phyloP scores from a whole-genome alignment of 2,113 vertebrate species.

The Hiodon tergisus region DNA sequence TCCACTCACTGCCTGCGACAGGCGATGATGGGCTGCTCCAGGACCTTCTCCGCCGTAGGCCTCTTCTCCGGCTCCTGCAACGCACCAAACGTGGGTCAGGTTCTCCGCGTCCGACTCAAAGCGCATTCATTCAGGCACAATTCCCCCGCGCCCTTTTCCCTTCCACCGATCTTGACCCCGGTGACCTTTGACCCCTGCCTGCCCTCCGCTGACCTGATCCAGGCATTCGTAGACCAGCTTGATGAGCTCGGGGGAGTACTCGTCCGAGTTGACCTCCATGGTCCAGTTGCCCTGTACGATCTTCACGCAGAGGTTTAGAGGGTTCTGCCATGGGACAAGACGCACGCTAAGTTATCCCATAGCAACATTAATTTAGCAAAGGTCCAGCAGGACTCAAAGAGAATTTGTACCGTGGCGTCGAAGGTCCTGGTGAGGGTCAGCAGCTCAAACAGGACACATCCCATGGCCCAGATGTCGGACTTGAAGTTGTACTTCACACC shows the following conservation, averaged over 20 bases:
- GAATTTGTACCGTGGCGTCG: constrained; percentile 81
- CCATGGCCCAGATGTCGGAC: constrained; percentile 97
- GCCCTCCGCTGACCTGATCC: constrained; percentile 72
- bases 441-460: constrained; percentile 91
- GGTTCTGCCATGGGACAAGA: constrained; percentile 71
- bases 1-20: constrained; percentile 73
- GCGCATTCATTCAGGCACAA: neutral
- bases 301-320: constrained; percentile 95
- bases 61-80: constrained; percentile 87
- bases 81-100: constrained; percentile 22
- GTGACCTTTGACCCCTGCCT: neutral
- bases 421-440: constrained; percentile 92
- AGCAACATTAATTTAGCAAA: neutral
- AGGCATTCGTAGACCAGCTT: constrained; percentile 86
- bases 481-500: constrained; percentile 97
- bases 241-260: constrained; percentile 79
- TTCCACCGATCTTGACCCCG: neutral
- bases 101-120: neutral
- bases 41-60: constrained; percentile 82
- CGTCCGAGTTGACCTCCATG: constrained; percentile 84
- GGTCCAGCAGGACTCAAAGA: neutral
- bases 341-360: neutral
- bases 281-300: constrained; percentile 96
- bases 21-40: constrained; percentile 76
- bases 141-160: neutral